Base-by-base conservation (phyloP, 2,888 invertebrate genomes). In the Galeopsomyia nigrocyanea region DNA sequence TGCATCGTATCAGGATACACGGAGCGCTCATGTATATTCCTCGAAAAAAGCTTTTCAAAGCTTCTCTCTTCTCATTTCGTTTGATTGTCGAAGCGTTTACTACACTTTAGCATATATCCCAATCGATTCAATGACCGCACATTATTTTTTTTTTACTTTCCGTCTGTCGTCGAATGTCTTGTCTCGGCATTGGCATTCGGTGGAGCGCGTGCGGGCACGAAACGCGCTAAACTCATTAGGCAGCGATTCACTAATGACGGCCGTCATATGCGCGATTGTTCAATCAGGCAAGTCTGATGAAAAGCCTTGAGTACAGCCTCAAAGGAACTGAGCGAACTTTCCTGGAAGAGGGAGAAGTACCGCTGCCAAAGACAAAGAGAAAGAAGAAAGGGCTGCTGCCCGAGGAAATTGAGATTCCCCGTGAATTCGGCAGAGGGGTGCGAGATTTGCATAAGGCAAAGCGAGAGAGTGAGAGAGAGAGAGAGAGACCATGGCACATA, bases 321-420 rank as follows among this genome's bases (percentile, higher is more conserved):
- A 39, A 39, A 39, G 39, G 39, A 39, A 7, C 39, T 3, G 26
- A 39, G 39, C 39, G 39, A 39, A 39, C 1, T 39, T 39, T 39
- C 10, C 13, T 10, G 10, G 10, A 39, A 10, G 19, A 22, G 47
- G 13, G 17, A 22, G 39, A 10, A 39, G 26, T 26, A 16, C 26
- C 58, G 16, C 14, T 31, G 58, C 22, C 9, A n/a, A n/a, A 58
- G 21, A 58, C 39, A 26, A n/a, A 51, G 51, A 31, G 13, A n/a
- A 61, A 31, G 53, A 50, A 63, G 68, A 63, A 66, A 58, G 67
- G 58, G 60, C 63, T 47, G 74, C 72, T 68, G 65, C 71, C 68
- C 70, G 58, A 77, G 77, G 78, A 79, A 80, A 80, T 79, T 79
- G 78, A 79, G 77, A 78, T 80, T 78, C 76, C 73, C 78, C 49